phyloP scores from a whole-genome alignment of 92 coral and sea anemone species.

The Actinostola sp. region DNA sequence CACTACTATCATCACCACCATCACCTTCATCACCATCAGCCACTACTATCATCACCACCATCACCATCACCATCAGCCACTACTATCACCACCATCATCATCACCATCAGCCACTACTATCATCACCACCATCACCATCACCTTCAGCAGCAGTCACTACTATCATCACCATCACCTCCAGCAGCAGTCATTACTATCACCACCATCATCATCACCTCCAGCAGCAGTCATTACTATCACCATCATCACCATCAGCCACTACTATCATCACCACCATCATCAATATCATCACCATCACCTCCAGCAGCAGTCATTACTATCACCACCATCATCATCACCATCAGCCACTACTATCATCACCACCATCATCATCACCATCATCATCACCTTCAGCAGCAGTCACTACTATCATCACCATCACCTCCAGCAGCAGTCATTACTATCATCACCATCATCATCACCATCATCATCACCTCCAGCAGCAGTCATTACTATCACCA shows the following conservation, averaged over 20 bases:
- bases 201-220: too few species aligned
- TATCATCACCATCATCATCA: too few species aligned
- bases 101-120: background rate
- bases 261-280: too few species aligned
- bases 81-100: background rate
- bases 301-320: background rate
- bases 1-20: background rate
- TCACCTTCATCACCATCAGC: background rate
- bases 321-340: constrained; percentile 9
- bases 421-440: too few species aligned
- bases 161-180: background rate
- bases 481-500: too few species aligned
- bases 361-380: too few species aligned
- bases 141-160: background rate
- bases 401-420: too few species aligned
- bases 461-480: too few species aligned
- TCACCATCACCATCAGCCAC: background rate
- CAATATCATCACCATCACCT: background rate
- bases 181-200: background rate
- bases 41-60: background rate
- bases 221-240: too few species aligned
- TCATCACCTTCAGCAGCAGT: too few species aligned
- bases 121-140: background rate
- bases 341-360: too few species aligned
- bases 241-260: too few species aligned